phyloP scores from a whole-genome alignment of 2,113 vertebrate genomes.

The Nanorana parkeri region DNA sequence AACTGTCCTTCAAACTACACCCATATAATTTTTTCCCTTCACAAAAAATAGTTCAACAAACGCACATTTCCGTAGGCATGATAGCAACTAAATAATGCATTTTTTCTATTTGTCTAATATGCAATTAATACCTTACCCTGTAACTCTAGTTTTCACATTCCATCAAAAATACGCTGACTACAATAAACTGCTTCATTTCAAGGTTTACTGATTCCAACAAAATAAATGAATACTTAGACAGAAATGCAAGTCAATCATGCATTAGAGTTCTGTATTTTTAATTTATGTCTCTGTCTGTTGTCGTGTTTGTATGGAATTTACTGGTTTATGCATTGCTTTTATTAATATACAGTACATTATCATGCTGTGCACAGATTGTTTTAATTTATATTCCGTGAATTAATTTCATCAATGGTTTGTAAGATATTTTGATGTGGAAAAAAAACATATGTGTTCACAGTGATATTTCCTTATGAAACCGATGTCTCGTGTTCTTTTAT shows the following conservation, averaged over 20 bases:
- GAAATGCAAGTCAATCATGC: slow-evolving; percentile 46
- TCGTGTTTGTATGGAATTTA: slow-evolving; percentile 38
- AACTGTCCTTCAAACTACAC: no score
- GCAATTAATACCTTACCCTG: not conserved
- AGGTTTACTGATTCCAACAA: slow-evolving; percentile 40
- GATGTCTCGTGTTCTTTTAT: no score
- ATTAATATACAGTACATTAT: slow-evolving; percentile 9
- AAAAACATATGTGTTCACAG: no score
- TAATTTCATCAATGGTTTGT: not conserved
- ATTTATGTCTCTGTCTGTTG: slow-evolving; percentile 38
- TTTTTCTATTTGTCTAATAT: not conserved
- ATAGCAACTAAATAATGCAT: not conserved
- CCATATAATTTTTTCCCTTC: not conserved
- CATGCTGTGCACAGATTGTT: not conserved
- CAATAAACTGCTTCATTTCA: slow-evolving; percentile 37
- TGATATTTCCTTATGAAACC: no score
- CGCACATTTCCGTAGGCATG: not conserved
- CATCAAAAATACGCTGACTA: slow-evolving; percentile 29
- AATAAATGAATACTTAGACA: slow-evolving; percentile 29
- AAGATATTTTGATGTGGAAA: not conserved
- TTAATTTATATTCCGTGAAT: not conserved
- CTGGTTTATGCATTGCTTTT: slow-evolving; percentile 20
- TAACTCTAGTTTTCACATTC: slow-evolving; percentile 27
- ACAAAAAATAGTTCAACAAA: not conserved
- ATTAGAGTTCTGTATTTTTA: slow-evolving; percentile 18